Evolutionary conservation across 2,113 vertebrate genomes (phyloP).

Genomic region (Taxidea taxus): DNA sequence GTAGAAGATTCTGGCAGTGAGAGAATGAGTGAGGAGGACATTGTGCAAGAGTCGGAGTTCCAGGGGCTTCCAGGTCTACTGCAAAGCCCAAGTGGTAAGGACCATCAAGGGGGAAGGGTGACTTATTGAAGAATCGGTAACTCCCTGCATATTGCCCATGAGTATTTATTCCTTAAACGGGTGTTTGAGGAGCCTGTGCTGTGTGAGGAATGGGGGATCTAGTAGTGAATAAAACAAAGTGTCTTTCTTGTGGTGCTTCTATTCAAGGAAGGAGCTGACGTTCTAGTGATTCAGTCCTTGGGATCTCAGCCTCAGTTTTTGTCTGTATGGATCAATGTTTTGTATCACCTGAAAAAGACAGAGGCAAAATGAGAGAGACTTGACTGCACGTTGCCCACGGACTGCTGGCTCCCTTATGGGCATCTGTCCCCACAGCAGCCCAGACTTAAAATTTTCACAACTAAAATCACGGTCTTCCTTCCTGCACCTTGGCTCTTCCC

Average conservation of each 20-base stretch:
- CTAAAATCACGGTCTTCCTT: neutral
- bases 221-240: neutral
- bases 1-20: conserved; percentile 60
- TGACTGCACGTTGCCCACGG: neutral
- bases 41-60: conserved; percentile 32
- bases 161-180: neutral
- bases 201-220: neutral
- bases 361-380: neutral
- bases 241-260: neutral
- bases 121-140: neutral
- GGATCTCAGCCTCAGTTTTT: neutral
- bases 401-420: neutral
- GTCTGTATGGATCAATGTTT: neutral
- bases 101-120: neutral
- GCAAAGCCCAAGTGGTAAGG: conserved; percentile 57
- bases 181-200: neutral
- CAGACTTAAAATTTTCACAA: neutral
- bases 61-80: neutral
- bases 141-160: neutral
- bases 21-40: conserved; percentile 64
- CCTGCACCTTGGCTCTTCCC: neutral
- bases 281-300: neutral
- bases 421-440: neutral
- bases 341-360: neutral
- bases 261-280: neutral